Evolutionary conservation across 2,888 invertebrate genomes (phyloP), one percentile per base, ranked within the genome.

Genomic region (Carpatolechia fugitivella): DNA sequence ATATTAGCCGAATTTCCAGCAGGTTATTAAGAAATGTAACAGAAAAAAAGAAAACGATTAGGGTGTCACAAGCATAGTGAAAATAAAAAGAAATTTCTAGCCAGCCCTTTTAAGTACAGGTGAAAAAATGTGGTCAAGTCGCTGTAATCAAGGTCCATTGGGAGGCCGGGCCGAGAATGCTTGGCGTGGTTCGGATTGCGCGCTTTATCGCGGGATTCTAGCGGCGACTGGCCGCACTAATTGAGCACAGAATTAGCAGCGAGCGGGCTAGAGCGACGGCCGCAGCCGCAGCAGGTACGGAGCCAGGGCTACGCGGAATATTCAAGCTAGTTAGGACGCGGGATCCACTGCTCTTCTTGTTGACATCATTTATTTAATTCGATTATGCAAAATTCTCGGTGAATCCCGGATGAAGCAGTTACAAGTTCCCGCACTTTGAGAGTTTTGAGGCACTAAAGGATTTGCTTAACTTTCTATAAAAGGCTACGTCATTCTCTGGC

Each of bases 191-290:
- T 52, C 52, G 18, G 41, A 52, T 46, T 47, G 50, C 38, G 41
- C 54, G 48, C 59, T 62, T 60, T 65, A 61, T 61, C 60, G 60
- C 55, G 51, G 56, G 63, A 59, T 60, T 62, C 60, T 62, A 61
- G 61, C 59, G 60, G 63, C 56, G 56, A 64, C 60, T 60, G 48
- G 62, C 55, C 62, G 57, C 63, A 66, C 65, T 74, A 75, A 76
- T 74, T 73, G 70, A 72, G 69, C 68, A 62, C 65, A 66, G 64
- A 74, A 74, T 73, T 71, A 74, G 69, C 62, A 60, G 60, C 63
- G 58, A 61, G 65, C 65, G 62, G 62, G 18, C 64, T 72, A 69
- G 68, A 62, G 61, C 63, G 62, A 54, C 62, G 40, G 18, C 40
- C 40, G 40, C 20, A 18, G 40, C 44, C 51, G 56, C 48, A 54